Evolutionary conservation across 2,888 invertebrate species (phyloP).

Genomic region (Phania funesta): DNA sequence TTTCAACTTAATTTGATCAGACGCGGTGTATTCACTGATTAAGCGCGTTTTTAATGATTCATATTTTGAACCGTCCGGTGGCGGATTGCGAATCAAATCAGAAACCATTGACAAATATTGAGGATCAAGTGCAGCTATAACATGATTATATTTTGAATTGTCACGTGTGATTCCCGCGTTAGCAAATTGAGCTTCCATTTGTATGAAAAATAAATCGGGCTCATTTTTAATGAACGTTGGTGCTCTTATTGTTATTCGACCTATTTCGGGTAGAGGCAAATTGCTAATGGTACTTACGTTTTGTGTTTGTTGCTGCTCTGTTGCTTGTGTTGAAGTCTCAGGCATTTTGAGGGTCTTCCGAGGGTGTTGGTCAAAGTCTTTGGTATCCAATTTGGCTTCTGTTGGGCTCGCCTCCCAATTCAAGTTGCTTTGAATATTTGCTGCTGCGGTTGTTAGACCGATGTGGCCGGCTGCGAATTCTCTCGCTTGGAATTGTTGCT

Average conservation of each 20-base stretch:
- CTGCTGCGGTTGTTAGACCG: not conserved
- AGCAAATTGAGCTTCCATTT: constrained; percentile 37
- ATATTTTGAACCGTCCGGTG: constrained; percentile 13
- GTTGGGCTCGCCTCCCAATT: constrained; percentile 1
- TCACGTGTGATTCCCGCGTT: constrained; percentile 34
- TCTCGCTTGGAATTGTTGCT: not conserved
- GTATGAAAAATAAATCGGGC: constrained; percentile 38
- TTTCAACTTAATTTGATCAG: constrained; percentile 33
- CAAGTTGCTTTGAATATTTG: not conserved
- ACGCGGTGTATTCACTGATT: constrained; percentile 22
- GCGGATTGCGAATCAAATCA: constrained; percentile 27
- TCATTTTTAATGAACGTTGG: constrained; percentile 25
- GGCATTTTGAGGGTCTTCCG: constrained; percentile 7
- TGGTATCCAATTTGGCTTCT: constrained; percentile 5
- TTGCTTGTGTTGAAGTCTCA: constrained; percentile 36
- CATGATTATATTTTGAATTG: constrained; percentile 32
- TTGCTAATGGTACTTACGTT: constrained; percentile 28
- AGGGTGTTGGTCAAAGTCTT: not conserved
- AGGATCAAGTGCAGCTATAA: constrained; percentile 22
- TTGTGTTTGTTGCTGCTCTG: constrained; percentile 6
- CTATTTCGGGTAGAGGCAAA: constrained; percentile 2
- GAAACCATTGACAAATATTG: constrained; percentile 16
- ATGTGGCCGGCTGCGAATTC: not conserved
- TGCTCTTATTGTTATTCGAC: constrained; percentile 27
- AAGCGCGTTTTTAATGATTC: constrained; percentile 14